Evolutionary conservation across 2,113 vertebrate genomes (phyloP).

Genomic region (Indicator indicator): DNA sequence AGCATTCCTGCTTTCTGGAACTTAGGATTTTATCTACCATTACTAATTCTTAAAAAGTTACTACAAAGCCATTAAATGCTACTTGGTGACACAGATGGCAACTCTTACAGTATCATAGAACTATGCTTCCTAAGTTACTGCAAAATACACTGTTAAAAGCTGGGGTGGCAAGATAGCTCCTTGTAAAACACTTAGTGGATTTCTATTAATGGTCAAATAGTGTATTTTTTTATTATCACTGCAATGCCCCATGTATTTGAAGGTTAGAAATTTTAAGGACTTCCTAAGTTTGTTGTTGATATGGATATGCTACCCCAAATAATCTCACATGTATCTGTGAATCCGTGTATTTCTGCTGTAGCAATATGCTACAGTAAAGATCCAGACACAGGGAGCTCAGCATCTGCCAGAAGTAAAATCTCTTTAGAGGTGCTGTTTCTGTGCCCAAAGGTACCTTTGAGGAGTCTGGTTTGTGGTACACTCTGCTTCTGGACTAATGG

Average conservation of each 20-base stretch:
- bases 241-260: neutral
- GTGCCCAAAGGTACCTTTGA: neutral
- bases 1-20: neutral
- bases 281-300: neutral
- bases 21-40: neutral
- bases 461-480: rapidly evolving
- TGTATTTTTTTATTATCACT: too few species aligned
- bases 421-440: neutral
- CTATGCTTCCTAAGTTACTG: neutral
- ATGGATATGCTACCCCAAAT: too few species aligned
- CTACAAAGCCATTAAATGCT: neutral
- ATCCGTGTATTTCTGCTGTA: too few species aligned
- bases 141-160: neutral
- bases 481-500: neutral
- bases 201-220: neutral
- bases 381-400: neutral
- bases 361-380: neutral
- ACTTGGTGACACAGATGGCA: neutral
- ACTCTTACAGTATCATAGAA: neutral
- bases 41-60: neutral
- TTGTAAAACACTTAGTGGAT: neutral
- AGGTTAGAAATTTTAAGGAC: neutral
- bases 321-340: neutral
- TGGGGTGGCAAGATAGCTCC: neutral
- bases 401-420: neutral